phyloP scores from a whole-genome alignment of 1,140 invertebrate species.

The Panulirus ornatus region DNA sequence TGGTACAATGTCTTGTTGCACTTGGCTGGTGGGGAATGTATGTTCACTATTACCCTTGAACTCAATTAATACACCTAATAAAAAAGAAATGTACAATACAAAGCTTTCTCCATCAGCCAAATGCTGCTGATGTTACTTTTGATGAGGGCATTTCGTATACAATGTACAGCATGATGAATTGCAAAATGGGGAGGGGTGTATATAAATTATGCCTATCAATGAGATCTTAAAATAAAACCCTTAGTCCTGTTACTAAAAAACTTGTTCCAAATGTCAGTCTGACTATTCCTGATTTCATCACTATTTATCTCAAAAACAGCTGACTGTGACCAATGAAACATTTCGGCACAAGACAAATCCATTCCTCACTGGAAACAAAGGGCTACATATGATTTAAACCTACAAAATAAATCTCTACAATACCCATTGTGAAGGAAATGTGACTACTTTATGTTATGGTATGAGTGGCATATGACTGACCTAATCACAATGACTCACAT shows the following conservation, averaged over 20 bases:
- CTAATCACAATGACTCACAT: slow-evolving; percentile 71
- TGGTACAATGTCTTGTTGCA: slow-evolving; percentile 56
- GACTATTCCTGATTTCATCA: background rate
- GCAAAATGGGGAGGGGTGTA: slow-evolving; percentile 24
- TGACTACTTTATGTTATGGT: slow-evolving; percentile 61
- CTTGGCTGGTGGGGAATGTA: slow-evolving; percentile 48
- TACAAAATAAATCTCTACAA: slow-evolving; percentile 39
- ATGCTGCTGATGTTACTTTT: slow-evolving; percentile 45
- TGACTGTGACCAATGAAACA: background rate
- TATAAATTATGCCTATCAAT: slow-evolving; percentile 52
- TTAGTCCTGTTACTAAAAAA: slow-evolving; percentile 29
- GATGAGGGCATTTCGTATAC: slow-evolving; percentile 71
- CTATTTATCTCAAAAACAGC: background rate
- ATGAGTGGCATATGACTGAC: slow-evolving; percentile 68
- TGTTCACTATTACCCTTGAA: slow-evolving; percentile 27
- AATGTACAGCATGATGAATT: slow-evolving; percentile 71
- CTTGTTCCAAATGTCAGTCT: slow-evolving; percentile 4
- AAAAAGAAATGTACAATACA: background rate
- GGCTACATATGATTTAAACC: slow-evolving; percentile 37
- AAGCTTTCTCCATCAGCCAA: slow-evolving; percentile 53
- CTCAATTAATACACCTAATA: background rate
- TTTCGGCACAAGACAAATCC: background rate
- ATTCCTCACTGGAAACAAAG: slow-evolving; percentile 10
- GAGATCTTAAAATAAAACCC: slow-evolving; percentile 65
- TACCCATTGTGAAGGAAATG: slow-evolving; percentile 56